These are phyloP conservation scores for Bugulina stolonifera DNA, from an alignment of 2,888 invertebrate genomes.

Conservation along the genomic window DNA sequence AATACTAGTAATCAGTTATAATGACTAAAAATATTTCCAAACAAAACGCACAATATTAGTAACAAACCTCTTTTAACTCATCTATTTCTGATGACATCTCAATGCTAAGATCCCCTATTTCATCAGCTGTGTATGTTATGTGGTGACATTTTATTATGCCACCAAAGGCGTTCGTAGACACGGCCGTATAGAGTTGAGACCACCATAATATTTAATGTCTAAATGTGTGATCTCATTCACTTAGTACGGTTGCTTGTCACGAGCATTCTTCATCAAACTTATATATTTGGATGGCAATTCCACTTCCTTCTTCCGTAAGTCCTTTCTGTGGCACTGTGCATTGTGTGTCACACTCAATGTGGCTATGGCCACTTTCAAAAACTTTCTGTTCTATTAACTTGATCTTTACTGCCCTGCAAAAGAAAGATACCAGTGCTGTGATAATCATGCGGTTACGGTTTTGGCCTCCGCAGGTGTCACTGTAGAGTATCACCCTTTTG, in stretches of 20 bases:
- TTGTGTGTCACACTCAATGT: not conserved
- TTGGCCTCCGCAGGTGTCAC: not conserved
- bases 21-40: no score
- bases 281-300: not conserved
- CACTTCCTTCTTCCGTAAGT: not conserved
- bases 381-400: not conserved
- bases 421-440: not conserved
- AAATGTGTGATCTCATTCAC: not conserved
- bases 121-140: not conserved
- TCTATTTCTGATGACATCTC: no score
- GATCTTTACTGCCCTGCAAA: not conserved
- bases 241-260: not conserved
- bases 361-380: no score
- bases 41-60: no score
- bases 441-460: not conserved
- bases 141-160: not conserved
- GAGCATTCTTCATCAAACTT: not conserved
- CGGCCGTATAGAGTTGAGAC: not conserved
- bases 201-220: not conserved
- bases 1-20: no score
- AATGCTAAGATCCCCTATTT: no score
- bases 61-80: no score
- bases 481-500: no score
- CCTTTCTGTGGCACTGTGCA: not conserved
- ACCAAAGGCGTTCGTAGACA: not conserved